These are phyloP conservation scores for Peromyscus polionotus DNA, from an alignment of 2,113 vertebrate genomes.

Conservation along the genomic window DNA sequence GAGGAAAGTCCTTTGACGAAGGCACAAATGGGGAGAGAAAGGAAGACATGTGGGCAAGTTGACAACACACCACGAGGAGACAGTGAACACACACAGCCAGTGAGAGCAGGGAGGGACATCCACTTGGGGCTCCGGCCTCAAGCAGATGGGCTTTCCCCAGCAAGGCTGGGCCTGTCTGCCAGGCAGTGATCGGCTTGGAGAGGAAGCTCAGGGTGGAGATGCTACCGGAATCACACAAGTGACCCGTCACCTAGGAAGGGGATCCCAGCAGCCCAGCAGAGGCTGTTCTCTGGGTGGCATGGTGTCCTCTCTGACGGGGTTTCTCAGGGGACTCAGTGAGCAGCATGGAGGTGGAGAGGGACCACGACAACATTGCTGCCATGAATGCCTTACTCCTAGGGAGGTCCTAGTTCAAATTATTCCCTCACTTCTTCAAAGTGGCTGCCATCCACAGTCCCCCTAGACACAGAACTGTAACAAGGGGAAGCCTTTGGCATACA, in stretches of 20 bases:
- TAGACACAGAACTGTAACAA: slow-evolving; percentile 11
- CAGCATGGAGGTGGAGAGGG: background rate
- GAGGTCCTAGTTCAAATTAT: slow-evolving; percentile 13
- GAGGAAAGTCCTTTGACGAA: slow-evolving; percentile 92
- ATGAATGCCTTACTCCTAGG: background rate
- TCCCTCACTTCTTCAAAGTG: slow-evolving; percentile 32
- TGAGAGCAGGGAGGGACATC: background rate
- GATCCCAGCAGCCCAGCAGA: background rate
- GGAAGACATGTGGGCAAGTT: slow-evolving; percentile 88
- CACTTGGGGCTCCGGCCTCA: slow-evolving; percentile 59
- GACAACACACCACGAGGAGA: slow-evolving; percentile 85
- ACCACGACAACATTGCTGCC: background rate
- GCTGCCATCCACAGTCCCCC: background rate
- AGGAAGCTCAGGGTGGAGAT: background rate
- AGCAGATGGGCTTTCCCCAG: slow-evolving; percentile 68
- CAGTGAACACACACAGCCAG: slow-evolving; percentile 72
- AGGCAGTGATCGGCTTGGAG: background rate
- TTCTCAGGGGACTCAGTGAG: background rate
- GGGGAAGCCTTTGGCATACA: background rate
- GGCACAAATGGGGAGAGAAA: slow-evolving; percentile 89
- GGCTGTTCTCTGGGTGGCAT: background rate
- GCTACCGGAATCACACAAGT: background rate
- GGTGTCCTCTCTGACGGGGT: background rate
- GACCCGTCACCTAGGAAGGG: background rate
- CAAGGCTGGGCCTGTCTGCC: rapidly evolving